These are phyloP conservation scores for Yasuhikotakia modesta DNA, from an alignment of 2,797 vertebrate genomes.

Conservation along the genomic window DNA sequence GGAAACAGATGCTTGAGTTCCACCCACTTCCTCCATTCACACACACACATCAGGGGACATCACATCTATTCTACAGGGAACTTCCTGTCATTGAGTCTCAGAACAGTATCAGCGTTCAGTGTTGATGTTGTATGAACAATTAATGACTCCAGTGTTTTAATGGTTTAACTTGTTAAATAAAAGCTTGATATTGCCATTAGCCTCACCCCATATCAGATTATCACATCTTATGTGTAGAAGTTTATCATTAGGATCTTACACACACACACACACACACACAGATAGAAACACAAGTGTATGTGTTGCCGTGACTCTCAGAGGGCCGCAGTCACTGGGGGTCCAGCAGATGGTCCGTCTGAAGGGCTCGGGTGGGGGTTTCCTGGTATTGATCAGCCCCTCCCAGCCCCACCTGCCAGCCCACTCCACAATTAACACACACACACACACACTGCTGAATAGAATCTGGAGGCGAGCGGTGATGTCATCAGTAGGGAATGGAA, in stretches of 20 bases:
- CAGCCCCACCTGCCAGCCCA: constrained; percentile 75
- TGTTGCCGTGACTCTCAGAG: constrained; percentile 26
- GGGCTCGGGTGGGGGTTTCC: constrained; percentile 67
- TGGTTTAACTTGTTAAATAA: too few species aligned
- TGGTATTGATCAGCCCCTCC: constrained; percentile 68
- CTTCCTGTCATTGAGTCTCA: neutral
- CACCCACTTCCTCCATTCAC: constrained; percentile 66
- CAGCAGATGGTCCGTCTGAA: constrained; percentile 80
- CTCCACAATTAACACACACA: constrained; percentile 8
- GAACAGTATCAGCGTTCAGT: neutral
- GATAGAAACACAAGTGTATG: neutral
- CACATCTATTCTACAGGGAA: neutral
- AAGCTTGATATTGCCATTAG: too few species aligned
- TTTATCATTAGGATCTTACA: too few species aligned
- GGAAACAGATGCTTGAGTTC: constrained; percentile 62
- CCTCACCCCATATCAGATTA: too few species aligned
- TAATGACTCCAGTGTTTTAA: too few species aligned
- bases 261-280: neutral
- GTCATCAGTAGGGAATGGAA: constrained; percentile 18
- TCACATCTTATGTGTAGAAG: too few species aligned
- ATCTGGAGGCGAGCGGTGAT: constrained; percentile 3
- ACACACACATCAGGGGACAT: constrained; percentile 55
- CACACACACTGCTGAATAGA: constrained; percentile 36
- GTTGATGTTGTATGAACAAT: too few species aligned
- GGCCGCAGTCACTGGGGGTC: constrained; percentile 62